phyloP scores from a whole-genome alignment of 2,113 vertebrate genomes.

The Chlamydotis undulata region DNA sequence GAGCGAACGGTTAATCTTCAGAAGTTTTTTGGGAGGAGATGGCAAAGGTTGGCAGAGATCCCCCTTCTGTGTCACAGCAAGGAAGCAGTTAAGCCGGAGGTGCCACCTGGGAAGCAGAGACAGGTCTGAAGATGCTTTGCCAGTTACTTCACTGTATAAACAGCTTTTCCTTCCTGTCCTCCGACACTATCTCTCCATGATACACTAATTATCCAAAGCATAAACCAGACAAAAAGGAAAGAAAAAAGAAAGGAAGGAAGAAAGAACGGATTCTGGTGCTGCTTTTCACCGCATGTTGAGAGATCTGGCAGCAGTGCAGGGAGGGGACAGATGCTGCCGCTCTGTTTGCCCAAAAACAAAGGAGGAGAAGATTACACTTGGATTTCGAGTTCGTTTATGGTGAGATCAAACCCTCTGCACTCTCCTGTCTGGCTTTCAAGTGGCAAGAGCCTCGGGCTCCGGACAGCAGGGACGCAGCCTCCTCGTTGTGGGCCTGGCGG shows the following conservation, averaged over 20 bases:
- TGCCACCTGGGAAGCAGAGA: constrained; percentile 55
- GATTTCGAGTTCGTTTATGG: neutral
- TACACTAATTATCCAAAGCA: constrained; percentile 25
- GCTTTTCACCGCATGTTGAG: neutral
- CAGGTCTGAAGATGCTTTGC: constrained; percentile 39
- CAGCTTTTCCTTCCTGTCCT: constrained; percentile 31
- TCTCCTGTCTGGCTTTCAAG: constrained; percentile 12
- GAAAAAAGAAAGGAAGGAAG: neutral
- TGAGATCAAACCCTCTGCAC: constrained; percentile 22
- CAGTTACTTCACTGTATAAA: constrained; percentile 13
- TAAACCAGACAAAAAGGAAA: neutral
- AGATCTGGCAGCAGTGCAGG: constrained; percentile 20
- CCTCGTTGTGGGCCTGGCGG: fast-evolving
- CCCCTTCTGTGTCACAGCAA: neutral
- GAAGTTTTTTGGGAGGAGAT: neutral
- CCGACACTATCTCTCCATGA: constrained; percentile 5
- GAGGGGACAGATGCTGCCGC: constrained; percentile 49
- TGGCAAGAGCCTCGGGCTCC: neutral
- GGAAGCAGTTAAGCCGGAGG: constrained; percentile 38
- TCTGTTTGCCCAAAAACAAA: constrained; percentile 60
- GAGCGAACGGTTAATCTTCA: neutral
- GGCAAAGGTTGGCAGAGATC: neutral
- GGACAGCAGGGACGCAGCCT: neutral
- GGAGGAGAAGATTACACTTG: constrained; percentile 10
- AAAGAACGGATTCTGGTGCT: neutral